Percentiles rank a stretch among this genome's conserved stretches.
These are phyloP conservation scores for Andrena hattorfiana DNA, from an alignment of 2,888 invertebrate genomes.

Conservation along the genomic window DNA sequence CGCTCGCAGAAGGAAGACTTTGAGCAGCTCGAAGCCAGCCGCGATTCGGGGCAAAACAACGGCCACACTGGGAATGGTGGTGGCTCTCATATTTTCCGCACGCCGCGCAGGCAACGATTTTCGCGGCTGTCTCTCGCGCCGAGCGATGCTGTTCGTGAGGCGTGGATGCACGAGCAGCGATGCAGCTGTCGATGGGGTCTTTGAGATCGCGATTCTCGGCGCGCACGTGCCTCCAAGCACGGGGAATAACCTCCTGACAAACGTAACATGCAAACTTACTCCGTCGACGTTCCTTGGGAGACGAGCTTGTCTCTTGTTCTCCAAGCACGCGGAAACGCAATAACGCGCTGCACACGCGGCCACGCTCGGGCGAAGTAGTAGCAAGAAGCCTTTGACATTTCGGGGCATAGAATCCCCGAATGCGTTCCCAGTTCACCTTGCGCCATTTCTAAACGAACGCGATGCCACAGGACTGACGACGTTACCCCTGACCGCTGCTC, in stretches of 20 bases:
- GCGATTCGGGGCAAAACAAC: slow-evolving; percentile 25
- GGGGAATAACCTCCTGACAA: slow-evolving; percentile 51
- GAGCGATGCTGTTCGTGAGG: slow-evolving; percentile 49
- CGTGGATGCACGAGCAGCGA: slow-evolving; percentile 51
- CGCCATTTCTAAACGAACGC: too few species aligned
- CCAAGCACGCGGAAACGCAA: slow-evolving; percentile 13
- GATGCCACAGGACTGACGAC: too few species aligned
- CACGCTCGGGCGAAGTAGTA: not conserved
- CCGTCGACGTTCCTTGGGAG: slow-evolving; percentile 13
- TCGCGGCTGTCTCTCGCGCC: slow-evolving; percentile 29
- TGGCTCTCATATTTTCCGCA: slow-evolving; percentile 46
- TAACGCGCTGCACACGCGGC: slow-evolving; percentile 5
- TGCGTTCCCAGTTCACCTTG: too few species aligned
- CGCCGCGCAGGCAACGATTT: slow-evolving; percentile 32
- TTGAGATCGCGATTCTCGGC: slow-evolving; percentile 20
- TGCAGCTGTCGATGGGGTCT: slow-evolving; percentile 35
- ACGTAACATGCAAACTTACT: slow-evolving; percentile 46
- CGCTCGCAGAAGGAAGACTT: not conserved
- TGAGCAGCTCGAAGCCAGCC: not conserved
- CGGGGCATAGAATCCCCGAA: too few species aligned
- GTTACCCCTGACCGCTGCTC: not conserved
- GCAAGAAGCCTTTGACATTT: not conserved
- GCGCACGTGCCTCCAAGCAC: slow-evolving; percentile 19
- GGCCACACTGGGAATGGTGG: slow-evolving; percentile 26
- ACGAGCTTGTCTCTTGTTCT: slow-evolving; percentile 25